Evolutionary conservation across 1,140 invertebrate species (phyloP), one percentile per base, ranked within the genome.

Genomic region (Panagrolaimus sp.): DNA sequence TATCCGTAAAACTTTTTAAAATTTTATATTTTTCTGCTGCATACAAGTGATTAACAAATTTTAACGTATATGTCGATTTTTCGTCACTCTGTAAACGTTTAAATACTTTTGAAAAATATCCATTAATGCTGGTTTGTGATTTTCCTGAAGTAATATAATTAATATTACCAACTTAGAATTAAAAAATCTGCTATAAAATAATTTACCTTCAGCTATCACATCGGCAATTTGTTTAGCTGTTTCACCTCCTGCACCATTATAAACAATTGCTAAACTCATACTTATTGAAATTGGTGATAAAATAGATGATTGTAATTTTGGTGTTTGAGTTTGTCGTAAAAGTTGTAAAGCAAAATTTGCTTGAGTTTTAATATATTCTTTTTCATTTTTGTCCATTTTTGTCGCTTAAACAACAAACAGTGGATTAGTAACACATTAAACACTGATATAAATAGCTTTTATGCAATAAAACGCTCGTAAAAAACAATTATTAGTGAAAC

Each of bases 251-350:
- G 79, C 74, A 11, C 79, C 79, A 11, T 68, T 38, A 53, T 67
- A 73, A 13, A 61, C 68, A 72, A 81, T 72, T 4, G 71, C 53
- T 46, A 81, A 42, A 9, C 72, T 77, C 11, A 61, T 67, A 38
- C 72, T 44, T 14, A 81, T 76, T 46, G 75, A 78, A 23, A 72
- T 64, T 14, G 78, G 78, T 14, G 77, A 78, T 7, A 78, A 43
- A 45, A 78, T 63, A 1, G 27, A 31, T 5, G 69, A 71, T 23
- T 45, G 16, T 25, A 38, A 38, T 38, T 38, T 38, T 5, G 42
- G 4, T n/a, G 46, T n/a, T 14, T 20, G 13, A 43, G n/a, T 61
- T 27, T 38, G 5, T 9, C 57, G 16, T 3, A 71, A 38, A 4
- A 71, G 67, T 23, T 63, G 25, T 20, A 71, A 45, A 16, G 69